These are phyloP conservation scores for Allygus modestus DNA, from an alignment of 2,888 invertebrate species.

Conservation along the genomic window DNA sequence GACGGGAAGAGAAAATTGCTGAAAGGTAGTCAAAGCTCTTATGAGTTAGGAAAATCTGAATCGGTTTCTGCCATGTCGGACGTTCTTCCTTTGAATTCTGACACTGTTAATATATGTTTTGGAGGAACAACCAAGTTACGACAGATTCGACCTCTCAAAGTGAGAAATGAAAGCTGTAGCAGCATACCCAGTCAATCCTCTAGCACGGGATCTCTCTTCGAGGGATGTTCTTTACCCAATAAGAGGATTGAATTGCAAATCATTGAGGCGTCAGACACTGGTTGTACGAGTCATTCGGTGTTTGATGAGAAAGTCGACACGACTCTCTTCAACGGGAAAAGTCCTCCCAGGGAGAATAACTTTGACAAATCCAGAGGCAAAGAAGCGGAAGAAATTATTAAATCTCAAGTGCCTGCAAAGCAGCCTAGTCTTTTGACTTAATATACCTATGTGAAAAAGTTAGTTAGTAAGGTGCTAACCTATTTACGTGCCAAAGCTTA, in stretches of 20 bases:
- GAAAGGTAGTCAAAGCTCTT: conserved; percentile 70
- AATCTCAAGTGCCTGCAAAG: conserved; percentile 65
- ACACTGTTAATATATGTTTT: conserved; percentile 84
- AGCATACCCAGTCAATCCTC: conserved; percentile 61
- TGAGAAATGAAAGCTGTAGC: conserved; percentile 60
- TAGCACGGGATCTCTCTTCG: conserved; percentile 57
- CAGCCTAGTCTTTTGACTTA: conserved; percentile 58
- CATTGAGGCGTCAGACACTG: conserved; percentile 66
- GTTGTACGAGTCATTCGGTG: conserved; percentile 59
- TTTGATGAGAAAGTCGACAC: conserved; percentile 33
- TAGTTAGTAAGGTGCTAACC: conserved; percentile 16
- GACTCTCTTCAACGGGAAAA: conserved; percentile 10
- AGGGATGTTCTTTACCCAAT: conserved; percentile 36
- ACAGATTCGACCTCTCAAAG: conserved; percentile 79
- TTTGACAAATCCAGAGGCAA: conserved; percentile 67
- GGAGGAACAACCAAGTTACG: conserved; percentile 89
- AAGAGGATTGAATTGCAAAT: conserved; percentile 67
- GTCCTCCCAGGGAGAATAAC: not conserved
- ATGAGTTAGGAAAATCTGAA: conserved; percentile 68
- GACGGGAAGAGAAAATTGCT: conserved; percentile 64
- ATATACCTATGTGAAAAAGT: not conserved
- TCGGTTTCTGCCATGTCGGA: conserved; percentile 33
- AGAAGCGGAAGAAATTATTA: conserved; percentile 67
- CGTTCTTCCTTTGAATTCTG: conserved; percentile 60
- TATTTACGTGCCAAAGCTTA: conserved; percentile 39